Percentiles rank a stretch among this genome's conserved stretches.
Conservation (phyloP, 2,113 vertebrate genomes). For the Verasper variegatus region DNA sequence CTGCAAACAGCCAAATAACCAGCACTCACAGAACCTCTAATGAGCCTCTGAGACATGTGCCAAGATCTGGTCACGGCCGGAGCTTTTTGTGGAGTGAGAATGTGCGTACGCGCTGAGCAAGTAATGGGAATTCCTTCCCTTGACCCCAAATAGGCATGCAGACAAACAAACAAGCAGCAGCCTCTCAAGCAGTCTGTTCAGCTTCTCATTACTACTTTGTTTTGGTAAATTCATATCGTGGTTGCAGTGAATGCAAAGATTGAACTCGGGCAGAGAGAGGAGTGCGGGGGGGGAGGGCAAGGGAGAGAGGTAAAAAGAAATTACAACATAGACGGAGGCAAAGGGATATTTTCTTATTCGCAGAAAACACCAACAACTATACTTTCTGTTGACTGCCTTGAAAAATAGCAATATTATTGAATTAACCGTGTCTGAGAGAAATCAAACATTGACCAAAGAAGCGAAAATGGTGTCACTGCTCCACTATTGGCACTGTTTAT, state of each 20-base stretch:
- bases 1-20: constrained; percentile 43
- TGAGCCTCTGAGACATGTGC: constrained; percentile 26
- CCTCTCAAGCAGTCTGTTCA: constrained; percentile 18
- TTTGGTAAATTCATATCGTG: constrained; percentile 23
- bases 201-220: constrained; percentile 20
- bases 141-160: constrained; percentile 14
- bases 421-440: neutral
- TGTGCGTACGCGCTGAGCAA: neutral
- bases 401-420: constrained; percentile 20
- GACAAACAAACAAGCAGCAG: constrained; percentile 32
- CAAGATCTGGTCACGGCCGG: constrained; percentile 18
- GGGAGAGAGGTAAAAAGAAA: constrained; percentile 2
- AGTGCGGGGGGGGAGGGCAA: neutral
- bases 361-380: neutral
- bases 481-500: neutral
- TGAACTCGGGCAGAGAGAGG: neutral
- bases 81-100: constrained; percentile 24
- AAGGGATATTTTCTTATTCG: too few relatives aligned
- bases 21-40: constrained; percentile 37
- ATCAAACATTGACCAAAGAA: neutral
- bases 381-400: constrained; percentile 1
- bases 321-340: neutral
- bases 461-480: neutral
- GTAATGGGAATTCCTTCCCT: constrained; percentile 11
- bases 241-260: neutral